Conservation (phyloP, 2,797 vertebrate genomes). For the Urocyon cinereoargenteus region DNA sequence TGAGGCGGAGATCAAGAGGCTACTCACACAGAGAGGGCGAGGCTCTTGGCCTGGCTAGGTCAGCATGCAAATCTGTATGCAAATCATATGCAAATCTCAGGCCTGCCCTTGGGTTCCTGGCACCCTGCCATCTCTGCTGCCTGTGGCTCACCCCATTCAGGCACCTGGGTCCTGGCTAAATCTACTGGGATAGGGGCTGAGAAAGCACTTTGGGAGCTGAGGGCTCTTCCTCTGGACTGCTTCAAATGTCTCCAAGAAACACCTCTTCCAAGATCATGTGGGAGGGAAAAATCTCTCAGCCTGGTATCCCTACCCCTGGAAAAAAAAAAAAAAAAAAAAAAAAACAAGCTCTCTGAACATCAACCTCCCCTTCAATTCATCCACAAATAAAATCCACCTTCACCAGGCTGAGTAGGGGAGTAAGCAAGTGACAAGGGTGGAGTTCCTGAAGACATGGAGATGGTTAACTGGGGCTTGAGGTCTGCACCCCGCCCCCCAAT, state of each 20-base stretch:
- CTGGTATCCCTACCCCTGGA: neutral
- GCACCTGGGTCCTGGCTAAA: constrained; percentile 3
- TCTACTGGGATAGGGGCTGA: neutral
- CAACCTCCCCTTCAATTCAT: neutral
- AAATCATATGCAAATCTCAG: constrained; percentile 72
- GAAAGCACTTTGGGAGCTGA: neutral
- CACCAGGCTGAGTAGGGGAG: neutral
- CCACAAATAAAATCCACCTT: constrained; percentile 49
- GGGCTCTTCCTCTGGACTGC: neutral
- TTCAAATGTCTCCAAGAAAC: constrained; percentile 11
- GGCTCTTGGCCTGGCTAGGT: constrained; percentile 47
- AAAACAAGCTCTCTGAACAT: neutral
- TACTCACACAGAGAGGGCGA: neutral
- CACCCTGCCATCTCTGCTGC: constrained; percentile 27
- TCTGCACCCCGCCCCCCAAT: neutral
- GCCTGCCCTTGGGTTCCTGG: constrained; percentile 62
- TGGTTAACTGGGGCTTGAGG: neutral
- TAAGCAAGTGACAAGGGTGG: neutral
- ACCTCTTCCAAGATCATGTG: neutral
- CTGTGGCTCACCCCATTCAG: constrained; percentile 41
- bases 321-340: neutral
- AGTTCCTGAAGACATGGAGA: neutral
- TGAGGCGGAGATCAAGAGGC: constrained; percentile 7
- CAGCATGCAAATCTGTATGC: constrained; percentile 68
- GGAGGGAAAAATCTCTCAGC: neutral